Base-by-base conservation (phyloP, 1,140 invertebrate genomes). In the Ladona fulva region DNA sequence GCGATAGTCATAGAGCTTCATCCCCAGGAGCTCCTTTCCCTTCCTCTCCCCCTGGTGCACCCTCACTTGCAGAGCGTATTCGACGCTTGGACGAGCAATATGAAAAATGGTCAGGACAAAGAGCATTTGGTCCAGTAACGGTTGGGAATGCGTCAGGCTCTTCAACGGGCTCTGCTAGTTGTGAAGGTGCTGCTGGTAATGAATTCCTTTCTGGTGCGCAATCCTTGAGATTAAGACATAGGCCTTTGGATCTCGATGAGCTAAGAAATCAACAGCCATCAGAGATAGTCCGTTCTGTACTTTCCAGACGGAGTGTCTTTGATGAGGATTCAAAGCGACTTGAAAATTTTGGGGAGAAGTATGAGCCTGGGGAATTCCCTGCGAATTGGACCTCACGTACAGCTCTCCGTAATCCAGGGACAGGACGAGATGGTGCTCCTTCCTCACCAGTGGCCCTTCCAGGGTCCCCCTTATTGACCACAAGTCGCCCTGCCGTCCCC, bases 241-340 rank as follows among this genome's bases (percentile, higher is more conserved):
- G 92, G 81, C 86, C 93, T 52, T 86, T 92, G 73, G 92, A 94
- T 81, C 87, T 92, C 10, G 89, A 91, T 80, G 91, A 94, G 82
- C 14, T 66, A 66, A 66, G 52, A 84, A 77, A 81, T 85, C 88
- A 94, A 77, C 92, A 97, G 83, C 96, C 95, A 0, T 97, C 96
- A 0, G 96, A 97, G 80, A 97, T 98, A 79, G 93, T 97, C 6
- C 95, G 96, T 82, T 95, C 94, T 16, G 89, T 99, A 75, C 87
- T 98, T 79, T 94, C 95, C 10, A 96, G 95, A 83, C 91, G 93
- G 76, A 97, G 94, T 76, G 95, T 98, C 14, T 97, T 98, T 84
- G 97, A 99, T 83, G 96, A 98, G 84, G 97, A 99, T 84, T 92
- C 93, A 16, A 96, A 97, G 83, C 88, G 97, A 12, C 86, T 99